Conservation (phyloP, 1,140 invertebrate species). For the Glomeris maerens region DNA sequence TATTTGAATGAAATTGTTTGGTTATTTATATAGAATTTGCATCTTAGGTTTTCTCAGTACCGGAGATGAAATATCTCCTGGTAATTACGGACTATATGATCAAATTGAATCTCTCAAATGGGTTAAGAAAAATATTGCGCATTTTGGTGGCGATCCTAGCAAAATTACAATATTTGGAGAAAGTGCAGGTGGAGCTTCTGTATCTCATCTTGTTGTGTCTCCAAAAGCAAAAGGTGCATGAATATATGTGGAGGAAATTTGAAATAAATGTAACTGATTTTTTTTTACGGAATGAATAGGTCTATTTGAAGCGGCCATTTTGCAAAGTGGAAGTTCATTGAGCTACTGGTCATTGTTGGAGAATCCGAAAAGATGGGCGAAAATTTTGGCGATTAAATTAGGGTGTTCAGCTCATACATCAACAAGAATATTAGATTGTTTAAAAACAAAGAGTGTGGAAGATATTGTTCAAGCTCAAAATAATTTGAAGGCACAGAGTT, state of each 20-base stretch:
- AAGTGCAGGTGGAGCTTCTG: slow-evolving; percentile 50
- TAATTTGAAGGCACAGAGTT: too few relatives aligned
- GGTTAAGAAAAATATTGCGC: slow-evolving; percentile 19
- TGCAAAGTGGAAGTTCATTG: too few relatives aligned
- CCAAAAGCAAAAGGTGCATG: slow-evolving; percentile 29
- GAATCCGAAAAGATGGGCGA: too few relatives aligned
- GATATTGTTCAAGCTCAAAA: too few relatives aligned
- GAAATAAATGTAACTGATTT: neutral
- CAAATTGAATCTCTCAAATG: slow-evolving; percentile 19
- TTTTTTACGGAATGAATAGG: neutral
- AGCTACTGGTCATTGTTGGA: too few relatives aligned
- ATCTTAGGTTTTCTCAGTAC: slow-evolving; percentile 7
- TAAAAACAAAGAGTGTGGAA: too few relatives aligned
- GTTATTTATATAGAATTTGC: neutral
- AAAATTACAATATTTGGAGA: slow-evolving; percentile 44
- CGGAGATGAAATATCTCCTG: slow-evolving; percentile 3
- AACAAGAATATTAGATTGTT: too few relatives aligned
- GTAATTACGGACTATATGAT: slow-evolving; percentile 21
- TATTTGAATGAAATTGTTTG: neutral
- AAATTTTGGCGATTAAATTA: too few relatives aligned
- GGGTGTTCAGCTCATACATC: too few relatives aligned
- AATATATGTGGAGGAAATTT: too few relatives aligned
- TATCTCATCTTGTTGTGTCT: slow-evolving; percentile 50
- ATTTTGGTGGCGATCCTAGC: slow-evolving; percentile 19
- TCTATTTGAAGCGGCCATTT: neutral